These are phyloP conservation scores for Epinephelus moara DNA, from an alignment of 2,113 vertebrate species.

Conservation along the genomic window DNA sequence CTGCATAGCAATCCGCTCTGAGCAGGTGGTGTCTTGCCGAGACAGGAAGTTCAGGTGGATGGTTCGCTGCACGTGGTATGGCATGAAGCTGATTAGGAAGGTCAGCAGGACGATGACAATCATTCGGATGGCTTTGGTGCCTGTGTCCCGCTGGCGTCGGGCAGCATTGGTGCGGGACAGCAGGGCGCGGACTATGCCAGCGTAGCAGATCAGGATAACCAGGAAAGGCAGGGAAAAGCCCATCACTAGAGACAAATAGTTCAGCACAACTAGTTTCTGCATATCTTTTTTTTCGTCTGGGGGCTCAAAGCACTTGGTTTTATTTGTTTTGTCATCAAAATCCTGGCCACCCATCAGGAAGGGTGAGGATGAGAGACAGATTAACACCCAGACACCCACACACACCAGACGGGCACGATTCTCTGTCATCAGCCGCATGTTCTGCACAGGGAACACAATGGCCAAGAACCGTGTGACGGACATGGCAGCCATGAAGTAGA, in stretches of 20 bases:
- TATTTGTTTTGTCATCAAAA: slow-evolving; percentile 78
- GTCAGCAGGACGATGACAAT: slow-evolving; percentile 92
- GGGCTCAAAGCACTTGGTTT: slow-evolving; percentile 95
- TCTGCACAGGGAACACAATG: slow-evolving; percentile 93
- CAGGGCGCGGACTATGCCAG: slow-evolving; percentile 89
- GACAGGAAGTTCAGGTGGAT: slow-evolving; percentile 87
- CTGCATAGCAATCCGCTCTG: slow-evolving; percentile 86
- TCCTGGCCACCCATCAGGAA: slow-evolving; percentile 86
- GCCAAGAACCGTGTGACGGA: slow-evolving; percentile 95
- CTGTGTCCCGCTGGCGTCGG: slow-evolving; percentile 83
- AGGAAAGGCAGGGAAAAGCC: slow-evolving; percentile 92
- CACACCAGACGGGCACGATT: slow-evolving; percentile 88
- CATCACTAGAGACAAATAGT: slow-evolving; percentile 88
- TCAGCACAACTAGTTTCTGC: slow-evolving; percentile 80
- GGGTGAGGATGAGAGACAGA: slow-evolving; percentile 87
- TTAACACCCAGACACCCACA: slow-evolving; percentile 89
- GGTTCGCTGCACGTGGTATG: slow-evolving; percentile 93
- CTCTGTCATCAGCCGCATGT: slow-evolving; percentile 87
- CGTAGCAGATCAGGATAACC: slow-evolving; percentile 92
- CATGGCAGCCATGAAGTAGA: slow-evolving; percentile 97
- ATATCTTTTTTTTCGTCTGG: slow-evolving; percentile 56
- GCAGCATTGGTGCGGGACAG: slow-evolving; percentile 80
- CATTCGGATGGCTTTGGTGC: slow-evolving; percentile 91
- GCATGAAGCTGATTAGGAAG: slow-evolving; percentile 94
- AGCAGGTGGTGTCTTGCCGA: slow-evolving; percentile 67